phyloP scores from a whole-genome alignment of 2,888 invertebrate species.

The Polydrusus tereticollis region DNA sequence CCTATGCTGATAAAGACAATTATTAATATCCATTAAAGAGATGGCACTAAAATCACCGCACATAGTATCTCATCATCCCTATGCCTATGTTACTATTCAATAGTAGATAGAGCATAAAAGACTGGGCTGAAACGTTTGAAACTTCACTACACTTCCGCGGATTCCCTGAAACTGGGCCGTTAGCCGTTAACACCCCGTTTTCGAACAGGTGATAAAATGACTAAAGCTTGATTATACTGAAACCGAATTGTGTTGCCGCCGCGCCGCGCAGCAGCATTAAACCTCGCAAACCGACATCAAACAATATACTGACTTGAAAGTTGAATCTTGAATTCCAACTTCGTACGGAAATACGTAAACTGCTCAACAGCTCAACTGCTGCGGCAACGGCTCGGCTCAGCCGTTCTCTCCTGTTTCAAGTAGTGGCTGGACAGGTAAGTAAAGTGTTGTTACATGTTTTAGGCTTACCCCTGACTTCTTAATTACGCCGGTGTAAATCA shows the following conservation, averaged over 20 bases:
- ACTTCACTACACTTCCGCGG: constrained; percentile 17
- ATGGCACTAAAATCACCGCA: constrained; percentile 33
- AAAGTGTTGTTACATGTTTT: constrained; percentile 6
- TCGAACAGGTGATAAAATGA: constrained; percentile 21
- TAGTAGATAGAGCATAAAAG: background rate
- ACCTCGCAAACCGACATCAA: constrained; percentile 29
- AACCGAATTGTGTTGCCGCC: constrained; percentile 19
- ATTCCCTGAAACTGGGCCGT: background rate
- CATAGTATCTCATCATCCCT: constrained; percentile 20
- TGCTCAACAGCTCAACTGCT: too few relatives aligned
- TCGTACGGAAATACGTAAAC: too few relatives aligned
- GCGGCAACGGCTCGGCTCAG: constrained; percentile 33
- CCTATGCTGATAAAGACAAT: background rate
- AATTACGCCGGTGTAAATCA: too few relatives aligned
- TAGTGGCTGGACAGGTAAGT: constrained; percentile 48
- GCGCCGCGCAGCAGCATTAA: constrained; percentile 8
- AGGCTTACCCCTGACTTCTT: constrained; percentile 28
- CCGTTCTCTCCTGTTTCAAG: constrained; percentile 41
- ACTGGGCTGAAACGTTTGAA: background rate
- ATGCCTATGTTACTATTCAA: constrained; percentile 7
- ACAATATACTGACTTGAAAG: constrained; percentile 41
- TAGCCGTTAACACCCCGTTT: background rate
- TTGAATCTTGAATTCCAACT: too few relatives aligned
- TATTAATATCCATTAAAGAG: constrained; percentile 28
- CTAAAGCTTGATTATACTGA: constrained; percentile 10